phyloP scores from a whole-genome alignment of 1,140 invertebrate species.

The Heliothis virescens region DNA sequence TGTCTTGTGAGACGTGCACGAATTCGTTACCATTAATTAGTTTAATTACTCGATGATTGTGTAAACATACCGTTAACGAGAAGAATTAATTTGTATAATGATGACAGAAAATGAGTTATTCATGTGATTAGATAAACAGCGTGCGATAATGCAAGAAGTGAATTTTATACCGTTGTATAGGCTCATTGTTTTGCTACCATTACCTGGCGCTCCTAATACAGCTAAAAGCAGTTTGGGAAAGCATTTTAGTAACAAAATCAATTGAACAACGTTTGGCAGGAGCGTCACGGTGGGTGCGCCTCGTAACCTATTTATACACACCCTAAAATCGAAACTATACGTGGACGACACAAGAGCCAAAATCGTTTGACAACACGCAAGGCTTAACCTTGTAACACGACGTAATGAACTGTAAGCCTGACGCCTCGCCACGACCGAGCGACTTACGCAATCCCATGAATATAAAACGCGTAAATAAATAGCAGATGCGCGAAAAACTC shows the following conservation, averaged over 20 bases:
- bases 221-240: conserved; percentile 38
- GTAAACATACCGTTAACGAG: conserved; percentile 18
- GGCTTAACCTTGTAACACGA: conserved; percentile 63
- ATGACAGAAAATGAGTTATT: conserved; percentile 27
- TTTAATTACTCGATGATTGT: conserved; percentile 22
- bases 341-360: conserved; percentile 51
- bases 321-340: conserved; percentile 52
- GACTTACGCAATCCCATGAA: conserved; percentile 80
- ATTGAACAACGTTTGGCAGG: conserved; percentile 73
- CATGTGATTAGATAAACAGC: conserved; percentile 5
- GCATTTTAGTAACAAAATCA: conserved; percentile 73
- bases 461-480: conserved; percentile 86
- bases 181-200: neutral
- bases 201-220: conserved; percentile 19
- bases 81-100: conserved; percentile 23
- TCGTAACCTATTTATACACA: conserved; percentile 72
- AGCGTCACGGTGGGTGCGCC: conserved; percentile 74
- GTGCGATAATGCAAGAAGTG: neutral
- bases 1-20: conserved; percentile 33
- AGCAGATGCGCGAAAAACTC: conserved; percentile 85
- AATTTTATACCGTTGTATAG: conserved; percentile 10
- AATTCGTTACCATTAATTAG: conserved; percentile 23
- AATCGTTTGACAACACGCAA: conserved; percentile 55
- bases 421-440: conserved; percentile 69
- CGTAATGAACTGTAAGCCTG: conserved; percentile 83